Evolutionary conservation across 2,888 invertebrate species (phyloP).

Genomic region (Flexamia atlantica): DNA sequence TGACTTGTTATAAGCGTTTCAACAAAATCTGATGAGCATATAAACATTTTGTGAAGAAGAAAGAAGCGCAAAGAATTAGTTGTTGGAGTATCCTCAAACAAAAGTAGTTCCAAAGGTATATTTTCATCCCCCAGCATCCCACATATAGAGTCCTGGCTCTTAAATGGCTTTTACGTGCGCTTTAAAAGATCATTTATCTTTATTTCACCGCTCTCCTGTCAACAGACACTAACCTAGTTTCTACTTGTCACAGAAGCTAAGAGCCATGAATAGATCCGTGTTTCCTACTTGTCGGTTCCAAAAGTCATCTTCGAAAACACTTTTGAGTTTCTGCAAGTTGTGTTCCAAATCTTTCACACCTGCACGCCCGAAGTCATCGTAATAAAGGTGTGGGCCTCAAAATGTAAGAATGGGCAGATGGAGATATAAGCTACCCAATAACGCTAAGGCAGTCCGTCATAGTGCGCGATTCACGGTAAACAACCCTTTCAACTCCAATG

Average conservation of each 20-base stretch:
- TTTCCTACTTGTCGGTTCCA: not conserved
- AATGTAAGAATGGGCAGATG: not conserved
- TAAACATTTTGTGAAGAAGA: too few relatives aligned
- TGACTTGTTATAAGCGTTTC: too few relatives aligned
- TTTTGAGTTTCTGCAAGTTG: constrained; percentile 27
- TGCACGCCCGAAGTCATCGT: not conserved
- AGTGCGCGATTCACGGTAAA: too few relatives aligned
- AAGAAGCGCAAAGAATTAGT: too few relatives aligned
- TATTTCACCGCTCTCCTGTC: not conserved
- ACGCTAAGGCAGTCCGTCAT: too few relatives aligned
- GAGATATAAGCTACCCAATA: not conserved
- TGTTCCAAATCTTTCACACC: not conserved
- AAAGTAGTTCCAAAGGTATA: too few relatives aligned
- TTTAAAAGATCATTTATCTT: constrained; percentile 21
- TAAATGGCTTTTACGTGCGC: not conserved
- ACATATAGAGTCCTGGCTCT: too few relatives aligned
- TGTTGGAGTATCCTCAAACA: too few relatives aligned
- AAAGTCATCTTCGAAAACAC: constrained; percentile 26
- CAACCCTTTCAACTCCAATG: not conserved
- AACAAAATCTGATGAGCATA: too few relatives aligned
- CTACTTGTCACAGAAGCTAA: not conserved
- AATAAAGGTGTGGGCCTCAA: not conserved
- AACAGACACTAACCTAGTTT: too few relatives aligned
- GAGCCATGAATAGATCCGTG: not conserved
- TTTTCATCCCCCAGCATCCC: too few relatives aligned